These are phyloP conservation scores for Idaea straminata DNA, from an alignment of 2,888 invertebrate genomes.

Conservation along the genomic window DNA sequence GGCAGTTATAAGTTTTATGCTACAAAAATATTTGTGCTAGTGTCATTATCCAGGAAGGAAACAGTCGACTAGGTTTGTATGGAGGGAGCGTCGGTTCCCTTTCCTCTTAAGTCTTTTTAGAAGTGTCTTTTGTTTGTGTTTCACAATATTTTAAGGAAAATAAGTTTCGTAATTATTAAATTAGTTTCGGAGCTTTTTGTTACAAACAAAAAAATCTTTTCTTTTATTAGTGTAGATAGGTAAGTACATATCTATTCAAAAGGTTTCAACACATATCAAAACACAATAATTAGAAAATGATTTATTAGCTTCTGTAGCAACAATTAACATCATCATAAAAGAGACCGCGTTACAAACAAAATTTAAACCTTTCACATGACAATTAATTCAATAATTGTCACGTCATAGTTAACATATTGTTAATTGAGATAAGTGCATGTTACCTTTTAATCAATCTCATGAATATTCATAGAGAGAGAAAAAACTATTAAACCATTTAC, in stretches of 20 bases:
- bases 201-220: too few relatives aligned
- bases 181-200: too few relatives aligned
- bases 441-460: neutral
- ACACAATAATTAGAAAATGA: neutral
- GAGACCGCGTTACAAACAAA: neutral
- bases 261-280: neutral
- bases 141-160: too few relatives aligned
- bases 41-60: too few relatives aligned
- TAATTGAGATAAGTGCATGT: neutral
- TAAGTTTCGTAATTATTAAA: too few relatives aligned
- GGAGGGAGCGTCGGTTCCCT: too few relatives aligned
- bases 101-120: too few relatives aligned
- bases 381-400: neutral
- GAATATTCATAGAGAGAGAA: slow-evolving; percentile 1
- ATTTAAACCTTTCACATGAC: neutral
- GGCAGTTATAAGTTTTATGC: too few relatives aligned
- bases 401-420: neutral
- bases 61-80: too few relatives aligned
- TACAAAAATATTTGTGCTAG: too few relatives aligned
- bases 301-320: neutral
- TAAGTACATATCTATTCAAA: neutral
- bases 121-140: too few relatives aligned
- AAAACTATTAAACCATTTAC: slow-evolving; percentile 25
- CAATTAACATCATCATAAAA: neutral
- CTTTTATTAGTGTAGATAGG: too few relatives aligned